These are phyloP conservation scores for Porites australiensis DNA, from an alignment of 64 coral and sea anemone genomes.

Conservation along the genomic window DNA sequence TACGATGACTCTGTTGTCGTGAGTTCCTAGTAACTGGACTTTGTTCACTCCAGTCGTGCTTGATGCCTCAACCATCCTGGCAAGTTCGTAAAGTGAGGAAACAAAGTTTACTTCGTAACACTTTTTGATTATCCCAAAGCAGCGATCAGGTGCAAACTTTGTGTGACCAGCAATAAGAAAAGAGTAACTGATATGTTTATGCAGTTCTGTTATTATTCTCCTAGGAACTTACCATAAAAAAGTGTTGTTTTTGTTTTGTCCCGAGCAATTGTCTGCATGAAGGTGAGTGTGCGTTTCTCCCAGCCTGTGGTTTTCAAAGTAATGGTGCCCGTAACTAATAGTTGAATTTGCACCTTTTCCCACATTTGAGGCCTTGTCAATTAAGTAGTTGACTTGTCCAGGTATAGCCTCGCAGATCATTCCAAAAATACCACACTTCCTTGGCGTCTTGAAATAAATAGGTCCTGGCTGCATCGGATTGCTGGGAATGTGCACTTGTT, in stretches of 20 bases:
- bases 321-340: slow-evolving; percentile 24
- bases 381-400: no score
- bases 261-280: slow-evolving; percentile 27
- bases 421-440: no score
- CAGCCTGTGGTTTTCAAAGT: background rate
- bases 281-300: slow-evolving; percentile 26
- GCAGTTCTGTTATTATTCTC: slow-evolving; percentile 21
- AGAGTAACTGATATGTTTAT: slow-evolving; percentile 36
- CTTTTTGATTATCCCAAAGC: slow-evolving; percentile 47
- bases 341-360: no score
- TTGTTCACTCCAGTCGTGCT: slow-evolving; percentile 44
- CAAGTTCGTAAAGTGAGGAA: slow-evolving; percentile 59
- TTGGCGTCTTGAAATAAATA: no score
- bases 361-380: no score
- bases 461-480: no score
- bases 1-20: slow-evolving; percentile 38
- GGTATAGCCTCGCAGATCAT: no score
- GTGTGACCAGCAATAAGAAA: slow-evolving; percentile 64
- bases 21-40: slow-evolving; percentile 46
- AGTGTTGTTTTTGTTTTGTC: background rate
- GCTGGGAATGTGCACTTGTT: no score
- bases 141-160: slow-evolving; percentile 54
- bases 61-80: slow-evolving; percentile 33
- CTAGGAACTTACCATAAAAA: slow-evolving; percentile 51
- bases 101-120: slow-evolving; percentile 31